A percentile compares a stretch with the other conserved stretches of the same genome.
phyloP scores from a whole-genome alignment of 2,113 vertebrate species.

The Boleophthalmus pectinirostris region DNA sequence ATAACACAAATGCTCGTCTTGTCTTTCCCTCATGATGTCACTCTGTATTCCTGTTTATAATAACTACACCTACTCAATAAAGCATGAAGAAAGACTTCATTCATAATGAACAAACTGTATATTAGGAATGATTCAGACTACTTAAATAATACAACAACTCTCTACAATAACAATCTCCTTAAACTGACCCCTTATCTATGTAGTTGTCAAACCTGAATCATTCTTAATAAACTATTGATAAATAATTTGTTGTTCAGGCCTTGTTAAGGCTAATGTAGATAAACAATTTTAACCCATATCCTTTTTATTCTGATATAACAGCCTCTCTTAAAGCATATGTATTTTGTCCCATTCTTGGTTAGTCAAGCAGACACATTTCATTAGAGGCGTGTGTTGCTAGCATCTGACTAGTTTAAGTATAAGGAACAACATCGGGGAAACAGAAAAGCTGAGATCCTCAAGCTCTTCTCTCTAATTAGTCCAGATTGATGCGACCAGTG shows the following conservation, averaged over 20 bases:
- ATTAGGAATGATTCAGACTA: no score
- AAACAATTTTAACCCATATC: neutral
- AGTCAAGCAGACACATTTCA: slow-evolving; percentile 67
- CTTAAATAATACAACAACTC: no score
- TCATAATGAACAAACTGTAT: no score
- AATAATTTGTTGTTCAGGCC: no score
- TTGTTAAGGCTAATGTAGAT: no score
- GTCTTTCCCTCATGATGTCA: slow-evolving; percentile 26
- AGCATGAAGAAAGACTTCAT: neutral
- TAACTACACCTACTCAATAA: neutral
- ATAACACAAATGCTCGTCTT: slow-evolving; percentile 29
- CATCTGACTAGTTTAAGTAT: slow-evolving; percentile 47
- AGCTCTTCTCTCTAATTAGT: slow-evolving; percentile 65
- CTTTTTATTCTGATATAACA: slow-evolving; percentile 46
- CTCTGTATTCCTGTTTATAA: neutral
- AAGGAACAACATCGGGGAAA: slow-evolving; percentile 33
- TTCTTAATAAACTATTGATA: no score
- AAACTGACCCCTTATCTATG: no score
- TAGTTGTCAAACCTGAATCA: no score
- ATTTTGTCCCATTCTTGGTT: slow-evolving; percentile 63
- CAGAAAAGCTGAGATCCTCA: slow-evolving; percentile 58
- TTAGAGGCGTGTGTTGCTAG: slow-evolving; percentile 52
- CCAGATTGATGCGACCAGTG: slow-evolving; percentile 70
- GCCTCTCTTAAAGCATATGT: slow-evolving; percentile 49
- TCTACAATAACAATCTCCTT: no score